Evolutionary conservation across 2,888 invertebrate genomes (phyloP).

Genomic region (Sarcophaga caerulescens): DNA sequence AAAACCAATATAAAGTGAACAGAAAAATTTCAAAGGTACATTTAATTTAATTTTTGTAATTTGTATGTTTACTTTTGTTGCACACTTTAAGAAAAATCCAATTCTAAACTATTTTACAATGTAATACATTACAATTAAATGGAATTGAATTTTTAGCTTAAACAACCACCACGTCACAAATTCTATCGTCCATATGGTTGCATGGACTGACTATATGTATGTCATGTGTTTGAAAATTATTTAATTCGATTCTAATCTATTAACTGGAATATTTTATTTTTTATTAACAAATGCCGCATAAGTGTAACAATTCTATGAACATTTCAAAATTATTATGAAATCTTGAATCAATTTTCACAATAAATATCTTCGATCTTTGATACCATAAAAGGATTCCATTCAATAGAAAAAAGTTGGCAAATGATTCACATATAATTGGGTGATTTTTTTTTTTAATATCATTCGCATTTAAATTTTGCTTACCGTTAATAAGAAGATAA

Average conservation of each 20-base stretch:
- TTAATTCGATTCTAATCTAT: conserved; percentile 31
- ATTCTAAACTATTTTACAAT: too few relatives aligned
- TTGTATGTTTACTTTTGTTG: not conserved
- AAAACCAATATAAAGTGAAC: not conserved
- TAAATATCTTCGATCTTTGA: conserved; percentile 16
- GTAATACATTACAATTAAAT: not conserved
- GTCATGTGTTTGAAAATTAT: not conserved
- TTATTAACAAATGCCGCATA: not conserved
- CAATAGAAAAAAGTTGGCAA: not conserved
- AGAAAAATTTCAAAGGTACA: not conserved
- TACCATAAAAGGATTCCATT: not conserved
- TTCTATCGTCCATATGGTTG: not conserved
- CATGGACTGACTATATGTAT: not conserved
- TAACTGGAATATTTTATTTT: not conserved
- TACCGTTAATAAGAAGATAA: too few relatives aligned
- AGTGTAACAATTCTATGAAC: conserved; percentile 6
- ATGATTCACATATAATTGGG: not conserved
- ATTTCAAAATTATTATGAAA: conserved; percentile 30
- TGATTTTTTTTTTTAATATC: too few relatives aligned
- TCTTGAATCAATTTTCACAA: conserved; percentile 16
- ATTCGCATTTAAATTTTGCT: too few relatives aligned
- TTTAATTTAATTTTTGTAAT: not conserved
- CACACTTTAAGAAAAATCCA: not conserved
- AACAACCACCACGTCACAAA: conserved; percentile 1
- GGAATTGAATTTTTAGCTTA: not conserved